Conservation (phyloP, 2,113 vertebrate genomes). For the Strix uralensis region DNA sequence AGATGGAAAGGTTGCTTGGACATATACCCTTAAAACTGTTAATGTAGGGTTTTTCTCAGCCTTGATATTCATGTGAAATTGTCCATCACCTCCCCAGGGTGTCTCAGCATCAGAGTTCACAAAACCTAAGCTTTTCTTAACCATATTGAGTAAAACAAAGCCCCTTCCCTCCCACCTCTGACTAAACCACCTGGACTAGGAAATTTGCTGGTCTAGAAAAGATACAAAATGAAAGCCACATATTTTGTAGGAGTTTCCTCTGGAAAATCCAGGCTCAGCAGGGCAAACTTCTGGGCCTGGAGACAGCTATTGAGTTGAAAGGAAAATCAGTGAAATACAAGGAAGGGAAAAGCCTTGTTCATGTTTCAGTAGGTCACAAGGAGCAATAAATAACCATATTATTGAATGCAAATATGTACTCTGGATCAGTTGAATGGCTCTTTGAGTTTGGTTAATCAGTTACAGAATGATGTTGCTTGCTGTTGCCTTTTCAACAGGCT, state of each 20-base stretch:
- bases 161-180: neutral
- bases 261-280: neutral
- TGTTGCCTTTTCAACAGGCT: neutral
- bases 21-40: neutral
- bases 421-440: neutral
- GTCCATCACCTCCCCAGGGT: neutral
- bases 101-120: neutral
- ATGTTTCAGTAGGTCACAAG: neutral
- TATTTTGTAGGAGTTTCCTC: neutral
- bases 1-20: neutral
- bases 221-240: neutral
- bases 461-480: neutral
- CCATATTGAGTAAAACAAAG: neutral
- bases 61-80: neutral
- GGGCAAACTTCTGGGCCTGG: neutral
- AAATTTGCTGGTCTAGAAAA: neutral
- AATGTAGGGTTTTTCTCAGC: neutral
- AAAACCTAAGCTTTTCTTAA: neutral
- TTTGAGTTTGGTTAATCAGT: conserved; percentile 14
- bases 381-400: neutral
- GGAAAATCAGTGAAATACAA: neutral
- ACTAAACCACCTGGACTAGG: neutral
- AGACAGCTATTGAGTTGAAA: neutral
- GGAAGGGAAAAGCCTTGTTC: neutral
- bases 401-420: conserved; percentile 36